A percentile compares a stretch with the other conserved stretches of the same genome.
Conservation (phyloP, 2,797 vertebrate species). For the Natrix natrix region DNA sequence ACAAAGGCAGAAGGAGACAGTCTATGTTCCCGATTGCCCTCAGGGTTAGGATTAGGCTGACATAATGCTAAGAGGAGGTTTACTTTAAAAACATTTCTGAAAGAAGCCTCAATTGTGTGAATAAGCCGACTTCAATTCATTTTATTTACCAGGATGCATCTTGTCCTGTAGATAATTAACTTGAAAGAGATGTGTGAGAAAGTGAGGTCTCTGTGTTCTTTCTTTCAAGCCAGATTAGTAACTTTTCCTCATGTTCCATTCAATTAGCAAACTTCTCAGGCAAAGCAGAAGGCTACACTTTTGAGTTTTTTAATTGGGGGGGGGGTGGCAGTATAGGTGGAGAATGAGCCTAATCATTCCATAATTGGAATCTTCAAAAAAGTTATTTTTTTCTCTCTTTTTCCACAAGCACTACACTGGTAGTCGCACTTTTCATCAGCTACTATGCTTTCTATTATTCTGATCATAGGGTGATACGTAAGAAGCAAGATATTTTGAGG, state of each 20-base stretch:
- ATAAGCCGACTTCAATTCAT: not conserved
- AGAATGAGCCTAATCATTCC: not conserved
- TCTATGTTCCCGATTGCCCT: not conserved
- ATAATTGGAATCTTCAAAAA: not conserved
- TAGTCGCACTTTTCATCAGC: not conserved
- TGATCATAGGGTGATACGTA: not conserved
- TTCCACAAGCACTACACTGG: not conserved
- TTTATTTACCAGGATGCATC: not conserved
- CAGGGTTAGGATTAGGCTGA: not conserved
- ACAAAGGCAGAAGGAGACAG: not conserved
- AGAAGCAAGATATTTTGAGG: not conserved
- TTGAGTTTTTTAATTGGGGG: not conserved
- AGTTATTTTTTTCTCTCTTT: not conserved
- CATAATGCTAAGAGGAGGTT: not conserved
- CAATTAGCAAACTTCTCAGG: not conserved
- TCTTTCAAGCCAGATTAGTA: not conserved
- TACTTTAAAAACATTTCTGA: not conserved
- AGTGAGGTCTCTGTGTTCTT: not conserved
- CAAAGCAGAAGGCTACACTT: not conserved
- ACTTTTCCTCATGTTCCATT: not conserved
- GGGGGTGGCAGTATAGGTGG: not conserved
- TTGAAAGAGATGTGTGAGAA: not conserved
- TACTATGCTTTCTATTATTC: not conserved
- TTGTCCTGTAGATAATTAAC: not conserved
- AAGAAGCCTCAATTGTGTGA: not conserved